phyloP scores from a whole-genome alignment of 2,113 vertebrate species.

The Bucco capensis region DNA sequence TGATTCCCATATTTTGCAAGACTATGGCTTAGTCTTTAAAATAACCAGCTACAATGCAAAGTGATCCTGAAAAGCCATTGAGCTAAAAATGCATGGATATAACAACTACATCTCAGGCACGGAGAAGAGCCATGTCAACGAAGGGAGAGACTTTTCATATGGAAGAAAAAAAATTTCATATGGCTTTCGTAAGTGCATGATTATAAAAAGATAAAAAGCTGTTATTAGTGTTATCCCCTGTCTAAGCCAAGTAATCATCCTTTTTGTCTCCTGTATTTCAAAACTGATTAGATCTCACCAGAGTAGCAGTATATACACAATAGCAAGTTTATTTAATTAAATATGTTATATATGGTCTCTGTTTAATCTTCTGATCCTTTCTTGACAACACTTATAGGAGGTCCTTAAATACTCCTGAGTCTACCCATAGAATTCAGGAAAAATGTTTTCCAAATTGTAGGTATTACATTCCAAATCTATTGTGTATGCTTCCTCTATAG shows the following conservation, averaged over 20 bases:
- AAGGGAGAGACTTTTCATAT: background rate
- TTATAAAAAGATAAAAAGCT: background rate
- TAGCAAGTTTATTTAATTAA: background rate
- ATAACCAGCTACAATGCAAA: background rate
- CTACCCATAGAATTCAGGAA: background rate
- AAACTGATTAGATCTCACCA: background rate
- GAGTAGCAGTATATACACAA: background rate
- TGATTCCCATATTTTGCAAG: background rate
- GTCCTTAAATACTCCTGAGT: background rate
- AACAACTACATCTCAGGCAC: background rate
- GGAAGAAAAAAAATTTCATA: background rate
- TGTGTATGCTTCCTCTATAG: background rate
- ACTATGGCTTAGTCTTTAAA: background rate
- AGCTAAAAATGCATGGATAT: background rate
- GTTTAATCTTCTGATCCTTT: background rate
- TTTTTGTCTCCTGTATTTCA: background rate
- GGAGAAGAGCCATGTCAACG: background rate
- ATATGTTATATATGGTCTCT: background rate
- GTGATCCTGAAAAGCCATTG: background rate
- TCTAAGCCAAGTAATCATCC: background rate
- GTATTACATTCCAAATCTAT: background rate
- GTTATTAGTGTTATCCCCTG: background rate
- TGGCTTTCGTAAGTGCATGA: background rate
- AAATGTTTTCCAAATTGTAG: background rate
- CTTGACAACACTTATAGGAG: background rate